Evolutionary conservation across 1,140 invertebrate species (phyloP).

Genomic region (Drosophila sp.): DNA sequence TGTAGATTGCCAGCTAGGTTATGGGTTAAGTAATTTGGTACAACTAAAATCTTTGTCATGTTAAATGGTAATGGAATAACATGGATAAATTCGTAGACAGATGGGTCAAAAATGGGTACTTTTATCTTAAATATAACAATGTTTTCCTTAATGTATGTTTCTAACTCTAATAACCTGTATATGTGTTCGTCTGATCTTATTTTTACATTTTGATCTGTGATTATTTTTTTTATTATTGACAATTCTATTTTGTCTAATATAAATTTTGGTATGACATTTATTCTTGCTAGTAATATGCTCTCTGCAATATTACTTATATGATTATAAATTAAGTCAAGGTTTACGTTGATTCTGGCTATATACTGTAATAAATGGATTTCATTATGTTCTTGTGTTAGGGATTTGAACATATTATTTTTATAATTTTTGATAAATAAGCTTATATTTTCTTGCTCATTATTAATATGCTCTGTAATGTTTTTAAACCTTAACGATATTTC

Average conservation of each 20-base stretch:
- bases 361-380: conserved; percentile 28
- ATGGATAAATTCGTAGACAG: too few relatives aligned
- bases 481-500: too few relatives aligned
- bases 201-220: conserved; percentile 3
- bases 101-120: too few relatives aligned
- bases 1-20: too few relatives aligned
- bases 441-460: too few relatives aligned
- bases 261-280: conserved; percentile 21
- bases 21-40: too few relatives aligned
- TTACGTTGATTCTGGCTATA: conserved; percentile 22
- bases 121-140: background rate
- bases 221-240: background rate
- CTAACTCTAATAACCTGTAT: too few relatives aligned
- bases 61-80: too few relatives aligned
- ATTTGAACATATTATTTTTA: conserved; percentile 16
- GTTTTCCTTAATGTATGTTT: too few relatives aligned
- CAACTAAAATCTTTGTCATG: too few relatives aligned
- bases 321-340: conserved; percentile 12
- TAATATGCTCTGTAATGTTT: too few relatives aligned
- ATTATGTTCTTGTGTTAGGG: conserved; percentile 16
- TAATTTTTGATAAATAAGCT: conserved; percentile 15
- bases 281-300: conserved; percentile 18
- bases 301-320: conserved; percentile 31
- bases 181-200: background rate
- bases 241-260: conserved; percentile 15